Evolutionary conservation across 2,113 vertebrate genomes (phyloP), one percentile per base, ranked within the genome.

Genomic region (Anguilla japonica): DNA sequence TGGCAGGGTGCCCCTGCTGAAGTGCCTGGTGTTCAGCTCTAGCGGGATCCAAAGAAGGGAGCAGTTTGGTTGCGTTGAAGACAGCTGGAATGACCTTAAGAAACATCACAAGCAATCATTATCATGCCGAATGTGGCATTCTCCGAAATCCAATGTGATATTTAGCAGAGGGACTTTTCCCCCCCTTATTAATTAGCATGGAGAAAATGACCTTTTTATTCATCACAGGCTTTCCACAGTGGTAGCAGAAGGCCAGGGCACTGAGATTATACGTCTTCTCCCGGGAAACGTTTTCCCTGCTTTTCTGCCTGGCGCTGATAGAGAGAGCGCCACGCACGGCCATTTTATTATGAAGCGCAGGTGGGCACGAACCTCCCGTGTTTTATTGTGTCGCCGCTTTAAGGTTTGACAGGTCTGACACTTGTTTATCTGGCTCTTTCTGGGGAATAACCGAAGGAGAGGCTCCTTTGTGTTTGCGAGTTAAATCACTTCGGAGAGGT

Each of bases 201-300:
- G 88, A 89, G 40, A 85, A 92, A 91, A 83, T 91, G 89, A 92
- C 91, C 92, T 94, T 94, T 79, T 86, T 60, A 88, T 88, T 88
- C 89, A 89, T 91, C 89, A 88, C 63, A 41, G 83, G 83, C 53
- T 67, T 67, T 18, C 11, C 82, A 83, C 84, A 87, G 85, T 88
- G 85, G 83, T 88, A 63, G 86, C 29, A 34, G 67, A 86, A 13
- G 78, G 83, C 85, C 82, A 82, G 20, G 5, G 3, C 80, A 79
- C 40, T 13, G 53, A 84, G 34, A 85, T 86, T 39, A 57, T 50
- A 86, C 75, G 34, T 86, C 22, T 79, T 79, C 39, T 83, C n/a
- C 15, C 3, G 63, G 56, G 71, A 87, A 57, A 75, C 6, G 15
- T 75, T 60, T 85, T 81, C 79, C 50, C 50, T n/a, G 29, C 29